Conservation (phyloP, 2,797 vertebrate genomes). For the Perodicticus potto region DNA sequence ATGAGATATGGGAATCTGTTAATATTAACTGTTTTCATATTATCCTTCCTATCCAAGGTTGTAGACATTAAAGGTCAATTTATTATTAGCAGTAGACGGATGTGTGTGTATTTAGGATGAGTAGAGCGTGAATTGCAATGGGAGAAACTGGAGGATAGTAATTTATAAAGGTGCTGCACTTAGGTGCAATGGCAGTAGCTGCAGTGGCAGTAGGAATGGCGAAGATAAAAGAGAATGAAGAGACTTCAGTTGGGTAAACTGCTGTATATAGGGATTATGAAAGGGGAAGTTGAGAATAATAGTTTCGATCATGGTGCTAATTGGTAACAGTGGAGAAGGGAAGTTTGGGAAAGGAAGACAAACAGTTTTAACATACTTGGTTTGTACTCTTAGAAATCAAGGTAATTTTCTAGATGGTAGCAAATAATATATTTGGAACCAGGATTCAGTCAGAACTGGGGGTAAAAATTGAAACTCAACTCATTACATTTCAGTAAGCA, state of each 20-base stretch:
- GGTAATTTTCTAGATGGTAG: slow-evolving; percentile 25
- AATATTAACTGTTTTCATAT: slow-evolving; percentile 18
- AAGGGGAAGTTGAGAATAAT: background rate
- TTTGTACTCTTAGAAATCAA: slow-evolving; percentile 42
- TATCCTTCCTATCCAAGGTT: slow-evolving; percentile 14
- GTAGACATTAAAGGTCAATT: background rate
- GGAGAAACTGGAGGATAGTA: background rate
- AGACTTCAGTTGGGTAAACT: background rate
- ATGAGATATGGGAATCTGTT: background rate
- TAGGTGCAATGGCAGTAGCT: background rate
- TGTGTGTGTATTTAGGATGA: background rate
- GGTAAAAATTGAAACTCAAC: background rate
- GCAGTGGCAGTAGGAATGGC: background rate
- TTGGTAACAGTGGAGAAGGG: background rate
- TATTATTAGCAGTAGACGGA: slow-evolving; percentile 1
- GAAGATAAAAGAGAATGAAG: background rate
- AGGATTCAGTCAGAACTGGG: slow-evolving; percentile 1
- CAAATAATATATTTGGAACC: slow-evolving; percentile 31
- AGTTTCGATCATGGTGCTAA: background rate
- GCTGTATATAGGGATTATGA: background rate
- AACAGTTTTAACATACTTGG: background rate
- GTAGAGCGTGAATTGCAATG: slow-evolving; percentile 30
- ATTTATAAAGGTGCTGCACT: background rate
- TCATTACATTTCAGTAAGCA: background rate
- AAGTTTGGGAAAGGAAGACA: slow-evolving; percentile 22